These are phyloP conservation scores for Cantharis nigra DNA, from an alignment of 2,888 invertebrate species.

Conservation along the genomic window DNA sequence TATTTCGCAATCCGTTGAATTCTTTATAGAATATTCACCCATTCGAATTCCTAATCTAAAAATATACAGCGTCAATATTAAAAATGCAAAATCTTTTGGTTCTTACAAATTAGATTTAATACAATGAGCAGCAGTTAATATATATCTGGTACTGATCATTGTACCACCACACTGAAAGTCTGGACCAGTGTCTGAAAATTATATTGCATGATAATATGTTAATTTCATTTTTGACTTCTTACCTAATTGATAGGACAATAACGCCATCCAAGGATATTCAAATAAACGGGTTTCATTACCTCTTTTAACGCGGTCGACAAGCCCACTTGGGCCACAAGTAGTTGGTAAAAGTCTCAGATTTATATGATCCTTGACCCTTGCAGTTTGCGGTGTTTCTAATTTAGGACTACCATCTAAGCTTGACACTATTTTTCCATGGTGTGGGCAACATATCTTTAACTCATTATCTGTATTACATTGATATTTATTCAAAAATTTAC, in stretches of 20 bases:
- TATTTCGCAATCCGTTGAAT: background rate
- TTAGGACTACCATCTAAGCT: background rate
- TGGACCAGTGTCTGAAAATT: conserved; percentile 39
- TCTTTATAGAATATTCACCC: background rate
- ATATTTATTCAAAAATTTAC: background rate
- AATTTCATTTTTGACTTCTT: background rate
- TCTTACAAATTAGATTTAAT: conserved; percentile 33
- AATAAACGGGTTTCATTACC: conserved; percentile 48
- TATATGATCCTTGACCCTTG: background rate
- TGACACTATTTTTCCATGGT: background rate
- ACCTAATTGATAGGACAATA: conserved; percentile 62
- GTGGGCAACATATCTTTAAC: background rate
- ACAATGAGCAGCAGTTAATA: conserved; percentile 67
- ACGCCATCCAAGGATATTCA: conserved; percentile 79
- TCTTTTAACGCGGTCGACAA: background rate
- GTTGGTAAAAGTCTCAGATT: background rate
- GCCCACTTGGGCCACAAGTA: background rate
- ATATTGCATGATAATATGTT: conserved; percentile 39
- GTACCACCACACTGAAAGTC: conserved; percentile 58
- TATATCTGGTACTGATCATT: conserved; percentile 56
- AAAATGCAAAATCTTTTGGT: background rate
- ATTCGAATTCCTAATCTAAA: background rate
- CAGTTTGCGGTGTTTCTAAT: too few species aligned
- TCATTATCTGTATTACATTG: background rate
- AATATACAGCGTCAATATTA: background rate